Evolutionary conservation across 1,140 invertebrate species (phyloP).

Genomic region (Hyles euphorbiae): DNA sequence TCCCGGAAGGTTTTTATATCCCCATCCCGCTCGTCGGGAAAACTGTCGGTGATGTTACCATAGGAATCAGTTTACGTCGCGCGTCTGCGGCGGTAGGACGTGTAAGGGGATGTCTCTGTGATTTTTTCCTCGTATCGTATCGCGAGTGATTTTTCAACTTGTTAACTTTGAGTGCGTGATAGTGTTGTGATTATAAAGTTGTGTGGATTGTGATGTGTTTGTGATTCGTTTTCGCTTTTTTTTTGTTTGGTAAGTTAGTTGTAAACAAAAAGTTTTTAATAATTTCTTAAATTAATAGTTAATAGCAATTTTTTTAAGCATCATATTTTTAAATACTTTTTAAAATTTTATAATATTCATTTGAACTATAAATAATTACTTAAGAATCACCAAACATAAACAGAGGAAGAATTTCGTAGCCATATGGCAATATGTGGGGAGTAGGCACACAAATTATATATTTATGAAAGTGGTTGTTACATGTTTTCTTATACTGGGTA

Average conservation of each 20-base stretch:
- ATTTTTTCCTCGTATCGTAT: slow-evolving; percentile 11
- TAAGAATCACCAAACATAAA: no score
- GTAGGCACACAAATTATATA: no score
- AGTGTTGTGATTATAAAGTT: not conserved
- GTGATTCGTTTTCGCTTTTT: not conserved
- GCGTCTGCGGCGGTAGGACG: slow-evolving; percentile 32
- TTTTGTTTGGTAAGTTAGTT: slow-evolving; percentile 1
- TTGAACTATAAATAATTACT: no score
- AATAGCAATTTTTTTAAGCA: no score
- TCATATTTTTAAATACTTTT: no score
- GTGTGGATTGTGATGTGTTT: slow-evolving; percentile 2
- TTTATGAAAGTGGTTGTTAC: no score
- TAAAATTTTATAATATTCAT: no score
- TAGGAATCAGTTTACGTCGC: slow-evolving; percentile 54
- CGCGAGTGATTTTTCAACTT: slow-evolving; percentile 34
- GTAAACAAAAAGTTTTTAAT: not conserved
- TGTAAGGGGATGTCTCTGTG: slow-evolving; percentile 19
- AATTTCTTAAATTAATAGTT: no score
- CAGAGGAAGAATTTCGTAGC: no score
- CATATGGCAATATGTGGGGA: no score
- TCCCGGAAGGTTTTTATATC: slow-evolving; percentile 52
- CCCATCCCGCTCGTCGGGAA: slow-evolving; percentile 14
- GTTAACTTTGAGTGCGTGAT: not conserved
- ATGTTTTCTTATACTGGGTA: no score
- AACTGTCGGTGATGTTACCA: no score